Evolutionary conservation across 2,797 vertebrate species (phyloP).

Genomic region (Leuciscus waleckii): DNA sequence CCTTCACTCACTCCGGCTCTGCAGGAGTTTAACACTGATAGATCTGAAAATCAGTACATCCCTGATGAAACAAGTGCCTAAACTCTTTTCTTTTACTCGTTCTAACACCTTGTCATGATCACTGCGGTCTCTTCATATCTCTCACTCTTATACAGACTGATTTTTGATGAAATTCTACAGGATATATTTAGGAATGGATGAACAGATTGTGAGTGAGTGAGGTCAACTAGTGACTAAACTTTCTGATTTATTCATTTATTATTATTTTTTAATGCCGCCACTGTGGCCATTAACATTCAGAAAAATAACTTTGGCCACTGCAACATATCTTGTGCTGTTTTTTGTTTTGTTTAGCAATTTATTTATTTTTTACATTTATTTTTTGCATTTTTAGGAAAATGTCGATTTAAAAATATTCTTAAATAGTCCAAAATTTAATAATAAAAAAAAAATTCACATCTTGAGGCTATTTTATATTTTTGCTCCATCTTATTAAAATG

Average conservation of each 20-base stretch:
- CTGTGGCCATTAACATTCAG: not conserved
- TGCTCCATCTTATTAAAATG: not conserved
- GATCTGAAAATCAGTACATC: slow-evolving; percentile 23
- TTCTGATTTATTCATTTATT: not conserved
- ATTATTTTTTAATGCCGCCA: not conserved
- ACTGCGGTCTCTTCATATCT: not conserved
- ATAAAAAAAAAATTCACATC: too few relatives aligned
- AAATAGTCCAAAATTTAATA: not conserved
- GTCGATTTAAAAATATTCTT: not conserved
- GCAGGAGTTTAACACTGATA: slow-evolving; percentile 28
- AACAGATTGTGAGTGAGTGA: too few relatives aligned
- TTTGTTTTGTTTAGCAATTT: not conserved
- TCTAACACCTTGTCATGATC: not conserved
- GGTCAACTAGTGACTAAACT: not conserved
- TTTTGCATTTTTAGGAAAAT: not conserved
- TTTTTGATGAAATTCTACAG: not conserved
- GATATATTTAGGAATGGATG: not conserved
- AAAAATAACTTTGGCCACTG: not conserved
- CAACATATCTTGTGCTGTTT: not conserved
- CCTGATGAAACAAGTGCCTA: not conserved
- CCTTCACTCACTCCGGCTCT: slow-evolving; percentile 27
- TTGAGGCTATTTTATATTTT: not conserved
- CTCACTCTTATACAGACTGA: not conserved
- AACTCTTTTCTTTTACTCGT: not conserved
- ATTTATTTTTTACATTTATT: too few relatives aligned